Evolutionary conservation across 1,140 invertebrate species (phyloP).

Genomic region (Orussus abietinus): DNA sequence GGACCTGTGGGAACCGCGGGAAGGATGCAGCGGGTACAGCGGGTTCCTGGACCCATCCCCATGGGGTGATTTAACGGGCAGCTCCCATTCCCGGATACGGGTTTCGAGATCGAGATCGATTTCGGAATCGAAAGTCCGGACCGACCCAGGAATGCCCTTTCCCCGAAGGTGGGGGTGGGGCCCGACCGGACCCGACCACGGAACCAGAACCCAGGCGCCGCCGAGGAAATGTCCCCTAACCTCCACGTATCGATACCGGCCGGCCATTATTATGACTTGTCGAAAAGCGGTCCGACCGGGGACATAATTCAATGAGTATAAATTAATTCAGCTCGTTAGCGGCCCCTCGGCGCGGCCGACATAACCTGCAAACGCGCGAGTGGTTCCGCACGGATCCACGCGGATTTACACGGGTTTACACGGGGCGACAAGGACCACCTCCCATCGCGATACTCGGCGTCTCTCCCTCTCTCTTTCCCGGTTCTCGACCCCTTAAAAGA

Average conservation of each 20-base stretch:
- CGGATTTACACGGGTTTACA: background rate
- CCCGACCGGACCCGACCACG: too few species aligned
- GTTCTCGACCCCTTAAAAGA: background rate
- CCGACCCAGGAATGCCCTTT: too few species aligned
- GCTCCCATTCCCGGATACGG: too few species aligned
- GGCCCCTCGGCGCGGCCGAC: conserved; percentile 4
- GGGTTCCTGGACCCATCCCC: too few species aligned
- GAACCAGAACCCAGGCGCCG: background rate
- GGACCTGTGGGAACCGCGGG: conserved; percentile 48
- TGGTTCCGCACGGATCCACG: background rate
- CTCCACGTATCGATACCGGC: background rate
- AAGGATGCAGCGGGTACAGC: too few species aligned
- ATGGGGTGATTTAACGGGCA: too few species aligned
- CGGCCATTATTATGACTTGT: conserved; percentile 30
- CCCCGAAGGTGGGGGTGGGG: too few species aligned
- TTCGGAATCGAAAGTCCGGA: background rate
- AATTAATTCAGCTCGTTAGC: conserved; percentile 45
- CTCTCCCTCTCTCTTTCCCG: background rate
- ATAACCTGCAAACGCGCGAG: background rate
- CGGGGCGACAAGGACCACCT: background rate
- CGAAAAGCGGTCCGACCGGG: conserved; percentile 29
- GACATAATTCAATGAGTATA: conserved; percentile 34
- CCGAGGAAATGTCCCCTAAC: background rate
- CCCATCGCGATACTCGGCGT: background rate
- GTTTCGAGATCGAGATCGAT: background rate